Evolutionary conservation across 2,888 invertebrate genomes (phyloP), one percentile per base, ranked within the genome.

Genomic region (Andrena hattorfiana): DNA sequence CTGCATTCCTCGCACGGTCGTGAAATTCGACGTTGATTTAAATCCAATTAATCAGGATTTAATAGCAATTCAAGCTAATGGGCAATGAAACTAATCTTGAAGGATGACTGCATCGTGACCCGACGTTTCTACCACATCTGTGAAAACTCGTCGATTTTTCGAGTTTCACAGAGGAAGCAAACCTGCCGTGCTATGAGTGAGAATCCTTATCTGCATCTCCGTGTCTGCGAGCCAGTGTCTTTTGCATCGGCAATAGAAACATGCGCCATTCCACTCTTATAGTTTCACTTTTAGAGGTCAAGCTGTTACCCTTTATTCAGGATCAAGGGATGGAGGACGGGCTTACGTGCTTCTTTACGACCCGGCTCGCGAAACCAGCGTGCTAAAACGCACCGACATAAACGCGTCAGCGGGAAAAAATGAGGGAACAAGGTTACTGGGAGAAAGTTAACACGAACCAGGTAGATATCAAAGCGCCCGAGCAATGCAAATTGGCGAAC

Each of bases 361-460:
- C 23, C 5, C 68, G 66, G 35, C 28, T n/a, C 51, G 63, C 54
- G 74, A 42, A 68, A 62, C 68, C 48, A 35, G 51, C 26, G 35
- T 20, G 77, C 66, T 63, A 64, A 66, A 78, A 71, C 60, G 66
- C 32, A 54, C 26, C 49, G 59, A 62, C 62, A 63, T 51, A 72
- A 83, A 56, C 74, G 64, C 16, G 64, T 60, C 32, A 56, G 26
- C 67, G 60, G 26, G 62, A 80, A 85, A 82, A 75, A 85, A 85
- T 85, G 79, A 77, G 85, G 85, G 75, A 80, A 85, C 71, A 85
- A 85, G 85, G 85, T 85, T 85, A 82, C 77, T 73, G 28, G 77
- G 85, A 84, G 85, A 85, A 85, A 85, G 85, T 85, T 77, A 84
- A 84, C 26, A 56, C 81, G 85, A 85, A 81, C 84, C 81, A 72